Conservation (phyloP, 1,140 invertebrate species). For the Sitodiplosis mosellana region DNA sequence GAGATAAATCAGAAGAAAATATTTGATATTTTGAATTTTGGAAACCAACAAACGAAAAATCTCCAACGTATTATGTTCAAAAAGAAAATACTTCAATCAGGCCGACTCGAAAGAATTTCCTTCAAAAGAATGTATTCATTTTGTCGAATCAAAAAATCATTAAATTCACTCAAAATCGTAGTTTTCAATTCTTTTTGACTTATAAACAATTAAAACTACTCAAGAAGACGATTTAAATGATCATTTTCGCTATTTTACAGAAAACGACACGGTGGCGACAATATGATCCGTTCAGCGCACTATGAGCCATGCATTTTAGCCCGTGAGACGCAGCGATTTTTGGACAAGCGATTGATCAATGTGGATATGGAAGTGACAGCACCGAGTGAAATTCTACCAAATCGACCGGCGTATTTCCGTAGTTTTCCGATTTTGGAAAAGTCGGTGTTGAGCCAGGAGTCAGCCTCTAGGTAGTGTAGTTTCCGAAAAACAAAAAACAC, state of each 20-base stretch:
- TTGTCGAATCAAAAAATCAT: no score
- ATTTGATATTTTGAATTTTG: no score
- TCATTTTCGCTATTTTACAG: constrained; percentile 18
- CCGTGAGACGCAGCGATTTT: constrained; percentile 43
- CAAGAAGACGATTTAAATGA: no score
- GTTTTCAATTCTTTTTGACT: no score
- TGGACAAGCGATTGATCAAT: constrained; percentile 51
- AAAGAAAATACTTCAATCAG: no score
- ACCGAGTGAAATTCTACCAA: constrained; percentile 52
- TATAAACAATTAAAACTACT: no score
- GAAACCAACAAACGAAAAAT: no score
- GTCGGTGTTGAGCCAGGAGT: constrained; percentile 58
- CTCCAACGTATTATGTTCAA: no score
- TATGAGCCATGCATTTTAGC: constrained; percentile 59
- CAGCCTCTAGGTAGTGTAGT: constrained; percentile 34
- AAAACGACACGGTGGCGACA: constrained; percentile 48
- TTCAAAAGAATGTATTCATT: no score
- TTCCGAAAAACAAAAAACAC: neutral
- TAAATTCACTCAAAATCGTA: no score
- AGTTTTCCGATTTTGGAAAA: constrained; percentile 67
- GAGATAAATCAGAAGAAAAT: no score
- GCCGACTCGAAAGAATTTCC: no score
- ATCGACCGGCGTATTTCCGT: constrained; percentile 47
- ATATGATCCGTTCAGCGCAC: constrained; percentile 51
- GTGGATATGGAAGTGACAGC: constrained; percentile 62